A percentile compares a stretch with the other conserved stretches of the same genome.
phyloP scores from a whole-genome alignment of 2,888 invertebrate genomes.

The Synanthedon vespiformis region DNA sequence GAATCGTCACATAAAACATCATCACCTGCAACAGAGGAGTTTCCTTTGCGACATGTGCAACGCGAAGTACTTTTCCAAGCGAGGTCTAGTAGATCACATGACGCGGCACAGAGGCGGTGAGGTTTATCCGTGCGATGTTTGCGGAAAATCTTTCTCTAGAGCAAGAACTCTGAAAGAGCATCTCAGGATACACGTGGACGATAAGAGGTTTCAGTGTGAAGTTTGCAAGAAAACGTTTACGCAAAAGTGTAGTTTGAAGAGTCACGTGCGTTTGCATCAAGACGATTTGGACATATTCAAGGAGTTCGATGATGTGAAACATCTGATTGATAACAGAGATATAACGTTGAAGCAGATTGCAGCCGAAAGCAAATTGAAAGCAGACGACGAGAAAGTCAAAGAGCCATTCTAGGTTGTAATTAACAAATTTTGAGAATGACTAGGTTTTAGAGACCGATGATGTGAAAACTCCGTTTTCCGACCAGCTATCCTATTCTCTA shows the following conservation, averaged over 20 bases:
- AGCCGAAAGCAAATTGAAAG: constrained; percentile 45
- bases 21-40: constrained; percentile 53
- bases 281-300: constrained; percentile 61
- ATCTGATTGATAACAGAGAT: constrained; percentile 55
- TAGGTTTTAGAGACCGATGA: too few relatives aligned
- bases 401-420: background rate
- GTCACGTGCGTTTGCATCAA: constrained; percentile 50
- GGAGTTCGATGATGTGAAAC: constrained; percentile 62
- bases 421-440: background rate
- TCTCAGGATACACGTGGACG: constrained; percentile 44
- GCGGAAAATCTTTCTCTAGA: constrained; percentile 45
- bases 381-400: constrained; percentile 24
- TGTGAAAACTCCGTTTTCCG: too few relatives aligned
- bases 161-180: constrained; percentile 47
- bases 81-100: constrained; percentile 48
- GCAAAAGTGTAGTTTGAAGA: constrained; percentile 56
- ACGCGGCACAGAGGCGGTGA: constrained; percentile 43
- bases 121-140: constrained; percentile 40
- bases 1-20: constrained; percentile 56
- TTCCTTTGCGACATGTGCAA: constrained; percentile 54
- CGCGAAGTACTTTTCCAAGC: constrained; percentile 55
- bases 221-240: constrained; percentile 54
- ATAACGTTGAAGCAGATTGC: constrained; percentile 58
- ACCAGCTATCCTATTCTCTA: too few relatives aligned
- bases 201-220: constrained; percentile 49